These are phyloP conservation scores for Brachionus asplanchnoidis DNA, from an alignment of 1,140 invertebrate genomes.

Conservation along the genomic window DNA sequence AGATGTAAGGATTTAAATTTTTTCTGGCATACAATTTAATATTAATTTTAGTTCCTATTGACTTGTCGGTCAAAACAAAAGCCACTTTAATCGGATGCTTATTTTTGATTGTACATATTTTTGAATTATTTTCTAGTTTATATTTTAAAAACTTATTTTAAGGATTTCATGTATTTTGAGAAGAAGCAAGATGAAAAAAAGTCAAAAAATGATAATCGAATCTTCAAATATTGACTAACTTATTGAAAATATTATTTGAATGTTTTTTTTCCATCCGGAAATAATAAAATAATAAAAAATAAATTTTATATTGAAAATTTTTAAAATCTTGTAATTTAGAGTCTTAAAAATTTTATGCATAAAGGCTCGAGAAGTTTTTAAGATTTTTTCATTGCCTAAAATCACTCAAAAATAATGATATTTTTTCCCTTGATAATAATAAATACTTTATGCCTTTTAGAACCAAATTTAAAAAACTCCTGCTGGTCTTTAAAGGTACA, in stretches of 20 bases:
- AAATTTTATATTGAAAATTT: too few relatives aligned
- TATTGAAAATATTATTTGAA: not conserved
- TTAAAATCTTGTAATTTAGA: too few relatives aligned
- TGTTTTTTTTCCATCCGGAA: not conserved
- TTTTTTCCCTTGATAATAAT: too few relatives aligned
- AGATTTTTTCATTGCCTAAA: too few relatives aligned
- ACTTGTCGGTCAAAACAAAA: conserved; percentile 74
- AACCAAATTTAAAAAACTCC: too few relatives aligned
- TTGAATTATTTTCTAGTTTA: not conserved
- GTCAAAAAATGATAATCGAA: not conserved
- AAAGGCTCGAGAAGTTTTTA: too few relatives aligned
- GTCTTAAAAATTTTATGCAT: too few relatives aligned
- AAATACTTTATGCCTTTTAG: too few relatives aligned
- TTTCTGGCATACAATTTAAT: not conserved
- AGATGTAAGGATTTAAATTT: conserved; percentile 35
- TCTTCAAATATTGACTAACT: not conserved
- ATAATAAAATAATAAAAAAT: too few relatives aligned
- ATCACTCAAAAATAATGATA: too few relatives aligned
- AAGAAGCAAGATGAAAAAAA: conserved; percentile 32
- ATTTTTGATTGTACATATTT: conserved; percentile 55
- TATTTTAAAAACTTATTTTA: conserved; percentile 29
- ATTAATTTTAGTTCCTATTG: conserved; percentile 61
- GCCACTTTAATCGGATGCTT: conserved; percentile 69
- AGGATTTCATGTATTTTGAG: conserved; percentile 49
- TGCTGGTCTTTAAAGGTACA: too few relatives aligned